A percentile compares a stretch with the other conserved stretches of the same genome.
phyloP scores from a whole-genome alignment of 2,797 vertebrate genomes.

The Parauchenoglanis ngamensis region DNA sequence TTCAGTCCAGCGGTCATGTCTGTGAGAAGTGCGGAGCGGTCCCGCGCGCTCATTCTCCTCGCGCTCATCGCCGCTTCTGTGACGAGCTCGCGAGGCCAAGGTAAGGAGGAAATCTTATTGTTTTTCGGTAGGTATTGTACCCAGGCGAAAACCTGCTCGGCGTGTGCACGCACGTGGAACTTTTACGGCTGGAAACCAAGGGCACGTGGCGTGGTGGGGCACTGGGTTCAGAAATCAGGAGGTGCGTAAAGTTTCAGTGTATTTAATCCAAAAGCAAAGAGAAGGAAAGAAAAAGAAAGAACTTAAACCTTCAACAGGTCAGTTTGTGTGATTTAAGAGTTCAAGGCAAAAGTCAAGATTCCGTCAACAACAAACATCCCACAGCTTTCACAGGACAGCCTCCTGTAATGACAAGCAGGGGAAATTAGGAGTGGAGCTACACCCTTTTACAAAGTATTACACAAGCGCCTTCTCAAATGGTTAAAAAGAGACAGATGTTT shows the following conservation, averaged over 20 bases:
- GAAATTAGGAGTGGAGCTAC: neutral
- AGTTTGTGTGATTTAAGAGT: neutral
- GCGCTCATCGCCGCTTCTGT: slow-evolving; percentile 64
- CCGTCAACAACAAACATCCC: neutral
- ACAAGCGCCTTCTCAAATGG: neutral
- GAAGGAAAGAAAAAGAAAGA: neutral
- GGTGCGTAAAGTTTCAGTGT: neutral
- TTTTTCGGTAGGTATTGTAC: neutral
- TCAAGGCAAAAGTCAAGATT: neutral
- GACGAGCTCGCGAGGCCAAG: slow-evolving; percentile 66
- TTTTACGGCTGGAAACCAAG: neutral
- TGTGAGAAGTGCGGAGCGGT: slow-evolving; percentile 61
- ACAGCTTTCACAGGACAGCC: neutral
- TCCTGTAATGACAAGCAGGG: no score
- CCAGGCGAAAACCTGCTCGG: neutral
- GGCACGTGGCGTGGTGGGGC: neutral
- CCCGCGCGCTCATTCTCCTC: slow-evolving; percentile 63
- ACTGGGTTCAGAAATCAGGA: neutral
- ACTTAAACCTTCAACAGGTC: neutral
- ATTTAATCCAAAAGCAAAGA: neutral
- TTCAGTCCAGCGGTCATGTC: slow-evolving; percentile 72
- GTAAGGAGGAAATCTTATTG: slow-evolving; percentile 67
- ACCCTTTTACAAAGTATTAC: neutral
- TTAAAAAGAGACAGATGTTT: neutral
- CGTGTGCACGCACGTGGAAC: slow-evolving; percentile 13